Conservation (phyloP, 2,113 vertebrate species). For the Thermophis baileyi region DNA sequence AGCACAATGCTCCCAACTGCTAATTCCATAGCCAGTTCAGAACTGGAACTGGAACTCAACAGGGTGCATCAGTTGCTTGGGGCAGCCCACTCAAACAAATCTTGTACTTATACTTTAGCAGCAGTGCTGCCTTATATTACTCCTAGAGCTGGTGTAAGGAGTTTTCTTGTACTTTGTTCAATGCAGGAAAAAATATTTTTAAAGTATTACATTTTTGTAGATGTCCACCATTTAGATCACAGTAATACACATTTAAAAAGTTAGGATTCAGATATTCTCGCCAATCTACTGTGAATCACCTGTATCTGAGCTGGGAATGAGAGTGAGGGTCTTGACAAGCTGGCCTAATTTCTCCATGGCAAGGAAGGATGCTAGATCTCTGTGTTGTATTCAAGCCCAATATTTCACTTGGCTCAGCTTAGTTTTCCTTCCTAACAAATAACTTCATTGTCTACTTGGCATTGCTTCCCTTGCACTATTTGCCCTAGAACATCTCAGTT, state of each 20-base stretch:
- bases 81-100: neutral
- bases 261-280: neutral
- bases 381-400: neutral
- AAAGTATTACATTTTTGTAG: neutral
- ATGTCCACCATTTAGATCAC: neutral
- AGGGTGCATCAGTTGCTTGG: neutral
- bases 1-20: neutral
- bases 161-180: neutral
- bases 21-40: neutral
- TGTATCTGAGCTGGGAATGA: neutral
- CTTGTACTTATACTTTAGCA: neutral
- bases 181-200: neutral
- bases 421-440: neutral
- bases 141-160: neutral
- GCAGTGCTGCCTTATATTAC: neutral
- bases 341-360: neutral
- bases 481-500: neutral
- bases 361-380: neutral
- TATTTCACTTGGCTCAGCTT: neutral
- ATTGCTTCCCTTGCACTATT: neutral
- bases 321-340: neutral
- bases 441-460: neutral
- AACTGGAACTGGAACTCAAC: neutral
- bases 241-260: neutral
- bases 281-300: neutral